These are phyloP conservation scores for Istiophorus platypterus DNA, from an alignment of 2,113 vertebrate species.

Conservation along the genomic window DNA sequence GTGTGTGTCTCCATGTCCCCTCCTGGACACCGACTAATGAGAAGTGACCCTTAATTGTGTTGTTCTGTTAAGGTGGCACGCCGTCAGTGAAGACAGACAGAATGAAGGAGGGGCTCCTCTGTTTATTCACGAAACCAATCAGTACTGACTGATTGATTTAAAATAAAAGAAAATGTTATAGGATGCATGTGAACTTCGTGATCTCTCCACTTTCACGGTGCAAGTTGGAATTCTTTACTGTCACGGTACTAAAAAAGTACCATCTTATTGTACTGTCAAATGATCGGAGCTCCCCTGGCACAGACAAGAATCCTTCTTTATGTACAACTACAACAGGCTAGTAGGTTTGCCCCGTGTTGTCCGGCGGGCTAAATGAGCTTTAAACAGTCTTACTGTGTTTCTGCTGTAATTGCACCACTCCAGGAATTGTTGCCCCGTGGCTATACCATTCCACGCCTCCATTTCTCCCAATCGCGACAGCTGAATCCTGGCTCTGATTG, in stretches of 20 bases:
- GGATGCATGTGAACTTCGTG: background rate
- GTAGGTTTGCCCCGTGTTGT: conserved; percentile 15
- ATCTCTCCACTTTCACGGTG: background rate
- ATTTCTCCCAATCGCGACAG: conserved; percentile 63
- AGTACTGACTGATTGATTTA: conserved; percentile 35
- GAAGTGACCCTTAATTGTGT: conserved; percentile 79
- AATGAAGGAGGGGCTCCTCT: background rate
- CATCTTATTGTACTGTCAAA: background rate
- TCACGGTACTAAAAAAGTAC: background rate
- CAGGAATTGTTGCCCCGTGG: conserved; percentile 52
- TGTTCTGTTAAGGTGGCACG: conserved; percentile 71
- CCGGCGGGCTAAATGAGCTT: conserved; percentile 55
- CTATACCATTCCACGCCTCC: conserved; percentile 31
- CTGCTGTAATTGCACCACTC: conserved; percentile 65
- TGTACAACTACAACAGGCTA: conserved; percentile 46
- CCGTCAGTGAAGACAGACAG: background rate
- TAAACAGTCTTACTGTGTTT: conserved; percentile 55
- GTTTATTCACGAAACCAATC: conserved; percentile 71
- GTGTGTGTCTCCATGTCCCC: conserved; percentile 68
- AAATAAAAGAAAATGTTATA: conserved; percentile 5
- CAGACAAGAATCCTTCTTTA: conserved; percentile 8
- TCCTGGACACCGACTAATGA: conserved; percentile 67
- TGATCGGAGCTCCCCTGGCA: conserved; percentile 43
- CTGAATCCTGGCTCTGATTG: conserved; percentile 71
- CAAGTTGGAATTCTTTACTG: background rate